Base-by-base conservation (phyloP, 2,113 vertebrate species). In the Dromiciops gliroides region DNA sequence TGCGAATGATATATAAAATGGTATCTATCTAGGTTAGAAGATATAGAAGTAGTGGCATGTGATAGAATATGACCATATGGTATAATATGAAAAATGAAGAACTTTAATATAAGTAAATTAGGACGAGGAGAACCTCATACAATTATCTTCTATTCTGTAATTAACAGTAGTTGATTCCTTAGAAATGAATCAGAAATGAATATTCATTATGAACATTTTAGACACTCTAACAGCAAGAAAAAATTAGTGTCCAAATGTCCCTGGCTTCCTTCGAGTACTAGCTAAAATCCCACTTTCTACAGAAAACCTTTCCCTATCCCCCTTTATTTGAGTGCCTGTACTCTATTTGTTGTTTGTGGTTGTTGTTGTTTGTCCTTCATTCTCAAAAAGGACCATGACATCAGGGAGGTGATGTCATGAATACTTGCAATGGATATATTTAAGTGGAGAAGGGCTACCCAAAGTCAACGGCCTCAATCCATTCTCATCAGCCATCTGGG, bases 201-300 rank as follows among this genome's bases (percentile, higher is more conserved):
- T 95, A 93, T 93, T 94, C 92, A 48, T 92, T 1, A 9, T 95
- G 14, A 89, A 6, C 50, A 25, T 94, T 67, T 94, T 95, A 89
- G 26, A 95, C 51, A 95, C 88, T 91, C 50, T 83, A 53, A 90
- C 1, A 94, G 48, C 50, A 95, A 95, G 10, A 93, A 4, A 93
- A 94, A 91, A 92, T 12, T 50, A 67, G 56, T 44, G 5, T 22
- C 37, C n/a, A 83, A 83, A 44, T 83, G 2, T 83, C 16, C n/a
- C n/a, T 44, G 16, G 67, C 37, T 83, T 83, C 16, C 37, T 83
- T 83, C 16, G 44, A n/a, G 67, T 44, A n/a, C 16, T 75, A 75
- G 31, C 25, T 60, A 60, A 60, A 28, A 60, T 31, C 28, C 10
- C 26, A 60, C 56, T 16, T 60, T 31, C 28, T 60, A 60, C 56